A percentile compares a stretch with the other conserved stretches of the same genome.
Evolutionary conservation across 2,797 vertebrate species (phyloP).

Genomic region (Poeciliopsis paucimaculata): DNA sequence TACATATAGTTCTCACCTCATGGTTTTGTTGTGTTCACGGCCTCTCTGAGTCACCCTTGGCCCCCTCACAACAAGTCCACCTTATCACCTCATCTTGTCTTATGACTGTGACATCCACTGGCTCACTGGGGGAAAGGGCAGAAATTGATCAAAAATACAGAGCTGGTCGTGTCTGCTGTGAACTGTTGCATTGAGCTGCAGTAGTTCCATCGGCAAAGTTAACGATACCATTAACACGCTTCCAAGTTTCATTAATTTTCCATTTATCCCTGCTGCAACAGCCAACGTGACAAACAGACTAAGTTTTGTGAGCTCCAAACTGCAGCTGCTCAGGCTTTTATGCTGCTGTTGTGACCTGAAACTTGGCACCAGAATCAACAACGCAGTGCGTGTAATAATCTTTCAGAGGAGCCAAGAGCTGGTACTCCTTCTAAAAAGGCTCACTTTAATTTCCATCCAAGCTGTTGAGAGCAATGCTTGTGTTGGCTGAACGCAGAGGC

Average conservation of each 20-base stretch:
- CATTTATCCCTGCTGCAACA: slow-evolving; percentile 25
- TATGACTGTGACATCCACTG: slow-evolving; percentile 15
- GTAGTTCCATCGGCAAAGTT: slow-evolving; percentile 10
- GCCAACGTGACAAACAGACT: slow-evolving; percentile 39
- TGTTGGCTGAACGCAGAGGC: slow-evolving; percentile 28
- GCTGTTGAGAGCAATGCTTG: slow-evolving; percentile 41
- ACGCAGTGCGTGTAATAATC: slow-evolving; percentile 32
- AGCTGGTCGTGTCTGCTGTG: slow-evolving; percentile 12
- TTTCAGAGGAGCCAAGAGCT: slow-evolving; percentile 19
- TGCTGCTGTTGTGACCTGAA: slow-evolving; percentile 30
- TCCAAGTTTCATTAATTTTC: slow-evolving; percentile 33
- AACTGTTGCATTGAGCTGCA: slow-evolving; percentile 5
- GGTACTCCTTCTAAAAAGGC: slow-evolving; percentile 20
- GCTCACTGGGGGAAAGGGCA: slow-evolving; percentile 17
- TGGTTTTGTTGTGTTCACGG: slow-evolving; percentile 36
- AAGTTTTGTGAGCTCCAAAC: slow-evolving; percentile 22
- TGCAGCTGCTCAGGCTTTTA: slow-evolving; percentile 25
- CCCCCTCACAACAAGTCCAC: slow-evolving; percentile 54
- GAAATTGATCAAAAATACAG: slow-evolving; percentile 19
- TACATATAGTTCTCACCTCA: slow-evolving; percentile 41
- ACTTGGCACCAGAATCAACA: slow-evolving; percentile 28
- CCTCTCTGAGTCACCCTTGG: slow-evolving; percentile 51
- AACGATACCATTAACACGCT: slow-evolving; percentile 26
- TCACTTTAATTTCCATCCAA: slow-evolving; percentile 51
- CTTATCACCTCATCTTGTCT: slow-evolving; percentile 49